These are phyloP conservation scores for Asbolus verrucosus DNA, from an alignment of 1,140 invertebrate species.

Conservation along the genomic window DNA sequence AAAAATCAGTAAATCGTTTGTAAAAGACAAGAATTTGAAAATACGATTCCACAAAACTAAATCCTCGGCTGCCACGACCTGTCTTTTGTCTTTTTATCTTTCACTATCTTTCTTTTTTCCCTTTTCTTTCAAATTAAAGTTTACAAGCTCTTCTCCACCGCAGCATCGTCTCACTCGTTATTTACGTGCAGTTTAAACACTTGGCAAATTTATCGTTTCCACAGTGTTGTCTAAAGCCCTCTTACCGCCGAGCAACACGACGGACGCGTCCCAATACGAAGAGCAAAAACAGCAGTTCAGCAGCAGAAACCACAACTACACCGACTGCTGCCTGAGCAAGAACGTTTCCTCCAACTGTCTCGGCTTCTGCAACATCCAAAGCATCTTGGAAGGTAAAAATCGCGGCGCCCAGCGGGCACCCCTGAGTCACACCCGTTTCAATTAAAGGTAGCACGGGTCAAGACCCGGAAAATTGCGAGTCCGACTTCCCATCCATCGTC, in stretches of 20 bases:
- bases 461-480: slow-evolving; percentile 82
- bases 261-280: slow-evolving; percentile 66
- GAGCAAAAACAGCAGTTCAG: slow-evolving; percentile 65
- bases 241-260: slow-evolving; percentile 67
- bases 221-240: slow-evolving; percentile 71
- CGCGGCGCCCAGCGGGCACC: not conserved
- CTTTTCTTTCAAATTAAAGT: too few relatives aligned
- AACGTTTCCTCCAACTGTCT: slow-evolving; percentile 78
- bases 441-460: slow-evolving; percentile 75
- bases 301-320: slow-evolving; percentile 76
- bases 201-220: slow-evolving; percentile 48
- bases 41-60: too few relatives aligned
- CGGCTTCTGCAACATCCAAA: slow-evolving; percentile 86
- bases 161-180: too few relatives aligned
- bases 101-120: too few relatives aligned
- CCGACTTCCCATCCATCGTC: slow-evolving; percentile 81
- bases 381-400: slow-evolving; percentile 77
- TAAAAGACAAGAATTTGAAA: too few relatives aligned
- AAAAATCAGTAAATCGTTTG: too few relatives aligned
- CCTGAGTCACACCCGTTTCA: not conserved
- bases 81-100: too few relatives aligned
- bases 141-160: too few relatives aligned
- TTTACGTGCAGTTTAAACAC: not conserved
- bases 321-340: slow-evolving; percentile 77
- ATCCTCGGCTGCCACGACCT: too few relatives aligned